Evolutionary conservation across 2,888 invertebrate genomes (phyloP), one percentile per base, ranked within the genome.

Genomic region (Ormyrus rosae): DNA sequence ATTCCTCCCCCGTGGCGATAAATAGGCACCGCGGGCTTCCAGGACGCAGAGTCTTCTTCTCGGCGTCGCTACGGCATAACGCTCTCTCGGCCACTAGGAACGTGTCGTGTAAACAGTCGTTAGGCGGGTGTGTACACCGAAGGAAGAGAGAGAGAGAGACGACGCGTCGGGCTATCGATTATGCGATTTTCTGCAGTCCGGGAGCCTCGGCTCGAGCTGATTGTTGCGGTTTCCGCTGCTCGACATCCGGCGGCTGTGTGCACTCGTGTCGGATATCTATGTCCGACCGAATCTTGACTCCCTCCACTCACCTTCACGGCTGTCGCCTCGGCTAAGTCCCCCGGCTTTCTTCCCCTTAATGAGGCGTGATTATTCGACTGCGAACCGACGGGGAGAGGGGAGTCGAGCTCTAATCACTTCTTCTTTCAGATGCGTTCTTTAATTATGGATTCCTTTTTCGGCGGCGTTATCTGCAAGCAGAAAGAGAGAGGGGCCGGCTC

Each of bases 141-240:
- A 10, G 11, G 9, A 6, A 9, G 53, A 10, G 45, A n/a, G 55
- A 13, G 45, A n/a, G 51, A 11, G 13, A 73, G 55, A 6, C 19
- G 71, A 2, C 4, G 60, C 11, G 8, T 46, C 6, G 0, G 63
- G 7, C 68, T 64, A 78, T 78, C 65, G 72, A 78, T 78, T 78
- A 67, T 72, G 67, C 72, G 65, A 78, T 71, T 71, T 78, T 78
- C 51, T 61, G 60, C 67, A 78, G 72, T 78, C 45, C 60, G 67
- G 58, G 11, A 55, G 48, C 8, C 11, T 48, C 8, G 11, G 50
- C 65, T 48, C 55, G 55, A n/a, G 45, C 19, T 69, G 63, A 69
- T 76, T 69, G 69, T 63, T 53, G 48, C 34, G 50, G 8, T 5
- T 34, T 9, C 13, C 11, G 13, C 61, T 7, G 11, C 75, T 68